Conservation (phyloP, 2,888 invertebrate species). For the Zaprionus bogoriensis region DNA sequence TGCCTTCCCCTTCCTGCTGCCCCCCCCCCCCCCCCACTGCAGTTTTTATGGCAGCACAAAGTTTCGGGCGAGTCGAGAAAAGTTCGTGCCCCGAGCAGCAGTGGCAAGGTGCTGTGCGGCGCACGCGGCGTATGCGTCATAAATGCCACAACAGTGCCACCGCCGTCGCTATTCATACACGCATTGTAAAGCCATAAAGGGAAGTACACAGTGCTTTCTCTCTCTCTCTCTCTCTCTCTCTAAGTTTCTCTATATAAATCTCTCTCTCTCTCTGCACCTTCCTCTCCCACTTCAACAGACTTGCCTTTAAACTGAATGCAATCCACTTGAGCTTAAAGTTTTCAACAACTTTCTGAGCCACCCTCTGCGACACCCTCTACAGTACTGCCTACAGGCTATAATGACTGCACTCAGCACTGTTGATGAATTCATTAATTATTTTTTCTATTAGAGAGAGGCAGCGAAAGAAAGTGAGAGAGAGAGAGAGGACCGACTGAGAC, state of each 20-base stretch:
- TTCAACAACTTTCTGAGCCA: background rate
- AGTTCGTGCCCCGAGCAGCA: conserved; percentile 30
- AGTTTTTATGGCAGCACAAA: conserved; percentile 60
- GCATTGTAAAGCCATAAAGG: background rate
- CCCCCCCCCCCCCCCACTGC: conserved; percentile 37
- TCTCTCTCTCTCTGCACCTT: background rate
- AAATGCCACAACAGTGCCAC: conserved; percentile 52
- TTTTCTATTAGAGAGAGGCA: conserved; percentile 46
- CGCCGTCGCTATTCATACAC: conserved; percentile 25
- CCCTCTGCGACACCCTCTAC: background rate
- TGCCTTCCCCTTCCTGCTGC: background rate
- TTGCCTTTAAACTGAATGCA: background rate
- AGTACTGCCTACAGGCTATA: conserved; percentile 20
- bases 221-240: background rate
- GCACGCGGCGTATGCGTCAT: conserved; percentile 70
- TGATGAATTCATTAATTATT: conserved; percentile 76
- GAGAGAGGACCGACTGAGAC: too few relatives aligned
- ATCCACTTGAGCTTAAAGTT: background rate
- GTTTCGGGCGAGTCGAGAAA: conserved; percentile 37
- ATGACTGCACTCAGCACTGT: conserved; percentile 66
- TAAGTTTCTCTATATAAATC: background rate
- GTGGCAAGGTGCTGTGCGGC: conserved; percentile 62
- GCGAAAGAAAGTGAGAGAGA: background rate
- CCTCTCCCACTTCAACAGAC: background rate
- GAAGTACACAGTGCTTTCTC: background rate